Percentiles rank a stretch among this genome's conserved stretches.
Evolutionary conservation across 2,797 vertebrate species (phyloP).

Genomic region (Cynopterus sphinx): DNA sequence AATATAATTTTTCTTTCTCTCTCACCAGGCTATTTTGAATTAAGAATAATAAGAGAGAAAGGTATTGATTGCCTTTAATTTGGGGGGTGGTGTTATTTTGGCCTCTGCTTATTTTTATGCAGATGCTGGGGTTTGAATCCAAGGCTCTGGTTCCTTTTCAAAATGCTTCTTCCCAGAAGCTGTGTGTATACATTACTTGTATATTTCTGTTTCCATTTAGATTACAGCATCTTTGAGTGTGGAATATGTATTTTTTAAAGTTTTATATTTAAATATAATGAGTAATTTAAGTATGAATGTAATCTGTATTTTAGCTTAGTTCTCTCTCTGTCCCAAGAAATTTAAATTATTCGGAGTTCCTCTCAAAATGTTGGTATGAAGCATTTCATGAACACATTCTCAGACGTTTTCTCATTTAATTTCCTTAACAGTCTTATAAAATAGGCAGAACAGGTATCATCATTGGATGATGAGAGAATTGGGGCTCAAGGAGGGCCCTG

Average conservation of each 20-base stretch:
- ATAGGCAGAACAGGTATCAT: not conserved
- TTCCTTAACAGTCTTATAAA: not conserved
- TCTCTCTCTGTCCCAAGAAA: constrained; percentile 2
- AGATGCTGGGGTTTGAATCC: constrained; percentile 59
- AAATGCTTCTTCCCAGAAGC: constrained; percentile 65
- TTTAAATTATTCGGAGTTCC: not conserved
- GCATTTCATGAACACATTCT: not conserved
- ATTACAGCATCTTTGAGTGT: constrained; percentile 54
- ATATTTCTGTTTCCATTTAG: constrained; percentile 59
- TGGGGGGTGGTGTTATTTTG: constrained; percentile 4
- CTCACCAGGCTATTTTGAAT: constrained; percentile 73
- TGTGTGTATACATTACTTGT: not conserved
- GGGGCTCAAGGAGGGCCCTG: not conserved
- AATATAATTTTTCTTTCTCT: constrained; percentile 71
- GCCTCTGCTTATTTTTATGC: constrained; percentile 57
- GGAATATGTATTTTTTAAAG: constrained; percentile 28
- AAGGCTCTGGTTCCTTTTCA: not conserved
- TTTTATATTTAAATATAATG: constrained; percentile 51
- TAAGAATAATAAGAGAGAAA: constrained; percentile 56
- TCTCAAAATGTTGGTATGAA: not conserved
- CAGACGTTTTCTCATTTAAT: not conserved
- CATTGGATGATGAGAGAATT: not conserved
- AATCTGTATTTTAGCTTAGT: not conserved
- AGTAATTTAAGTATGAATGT: constrained; percentile 1
- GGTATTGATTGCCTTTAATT: constrained; percentile 28